Evolutionary conservation across 2,888 invertebrate species (phyloP).

Genomic region (Aleiodes alternator): DNA sequence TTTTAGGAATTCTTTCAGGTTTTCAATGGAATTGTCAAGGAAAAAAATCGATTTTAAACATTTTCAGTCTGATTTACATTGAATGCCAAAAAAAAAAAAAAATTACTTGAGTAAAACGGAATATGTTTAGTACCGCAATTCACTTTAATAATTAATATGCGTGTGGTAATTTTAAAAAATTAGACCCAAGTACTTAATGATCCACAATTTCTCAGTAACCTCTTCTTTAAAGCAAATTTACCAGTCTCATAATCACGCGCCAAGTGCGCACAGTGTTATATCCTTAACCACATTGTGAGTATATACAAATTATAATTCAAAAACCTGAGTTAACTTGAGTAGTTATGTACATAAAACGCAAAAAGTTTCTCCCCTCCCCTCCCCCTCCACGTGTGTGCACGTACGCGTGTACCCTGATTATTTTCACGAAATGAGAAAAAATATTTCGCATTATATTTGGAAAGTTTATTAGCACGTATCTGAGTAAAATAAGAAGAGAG

Average conservation of each 20-base stretch:
- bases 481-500: no score
- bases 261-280: conserved; percentile 14
- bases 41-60: no score
- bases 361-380: background rate
- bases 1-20: no score
- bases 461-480: background rate
- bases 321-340: background rate
- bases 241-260: conserved; percentile 4
- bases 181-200: no score
- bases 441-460: conserved; percentile 9
- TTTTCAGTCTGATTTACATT: no score
- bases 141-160: no score
- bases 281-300: background rate
- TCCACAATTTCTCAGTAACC: no score
- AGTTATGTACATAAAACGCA: conserved; percentile 1
- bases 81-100: no score
- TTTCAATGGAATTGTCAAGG: no score
- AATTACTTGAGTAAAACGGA: no score
- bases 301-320: conserved; percentile 9
- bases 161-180: no score
- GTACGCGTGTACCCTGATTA: conserved; percentile 26
- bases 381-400: background rate
- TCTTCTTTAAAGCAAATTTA: background rate
- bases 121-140: no score
- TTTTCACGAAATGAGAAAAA: background rate